phyloP scores from a whole-genome alignment of 1,140 invertebrate genomes.

The Drosophila miranda region DNA sequence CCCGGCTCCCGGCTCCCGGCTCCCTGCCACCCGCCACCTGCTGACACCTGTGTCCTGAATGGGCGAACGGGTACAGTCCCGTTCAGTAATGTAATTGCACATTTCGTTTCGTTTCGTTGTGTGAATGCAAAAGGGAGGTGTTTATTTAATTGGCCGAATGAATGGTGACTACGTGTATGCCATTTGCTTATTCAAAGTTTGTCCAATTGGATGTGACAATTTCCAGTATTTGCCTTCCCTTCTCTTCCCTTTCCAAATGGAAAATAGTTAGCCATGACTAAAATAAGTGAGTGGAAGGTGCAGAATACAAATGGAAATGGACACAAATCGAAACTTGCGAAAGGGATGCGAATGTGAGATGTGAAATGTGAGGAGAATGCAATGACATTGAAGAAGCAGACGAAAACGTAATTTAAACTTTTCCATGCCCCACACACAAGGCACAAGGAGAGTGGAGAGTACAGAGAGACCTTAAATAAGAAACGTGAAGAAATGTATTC shows the following conservation, averaged over 20 bases:
- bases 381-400: not conserved
- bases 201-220: constrained; percentile 67
- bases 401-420: not conserved
- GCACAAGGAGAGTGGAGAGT: too few relatives aligned
- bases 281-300: not conserved
- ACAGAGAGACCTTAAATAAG: too few relatives aligned
- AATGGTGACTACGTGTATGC: constrained; percentile 41
- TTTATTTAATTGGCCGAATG: constrained; percentile 73
- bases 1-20: not conserved
- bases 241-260: constrained; percentile 27
- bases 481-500: too few relatives aligned
- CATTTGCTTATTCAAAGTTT: constrained; percentile 36
- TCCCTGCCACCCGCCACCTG: constrained; percentile 4
- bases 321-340: constrained; percentile 16
- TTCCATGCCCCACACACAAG: too few relatives aligned
- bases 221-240: constrained; percentile 47
- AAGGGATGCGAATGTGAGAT: not conserved
- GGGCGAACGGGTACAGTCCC: not conserved
- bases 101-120: constrained; percentile 51
- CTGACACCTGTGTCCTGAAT: constrained; percentile 5
- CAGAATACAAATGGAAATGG: constrained; percentile 37
- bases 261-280: constrained; percentile 30
- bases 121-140: constrained; percentile 71
- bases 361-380: constrained; percentile 26
- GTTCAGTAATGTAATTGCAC: constrained; percentile 72